Conservation (phyloP, 2,113 vertebrate species). For the Ailuropoda melanoleuca region DNA sequence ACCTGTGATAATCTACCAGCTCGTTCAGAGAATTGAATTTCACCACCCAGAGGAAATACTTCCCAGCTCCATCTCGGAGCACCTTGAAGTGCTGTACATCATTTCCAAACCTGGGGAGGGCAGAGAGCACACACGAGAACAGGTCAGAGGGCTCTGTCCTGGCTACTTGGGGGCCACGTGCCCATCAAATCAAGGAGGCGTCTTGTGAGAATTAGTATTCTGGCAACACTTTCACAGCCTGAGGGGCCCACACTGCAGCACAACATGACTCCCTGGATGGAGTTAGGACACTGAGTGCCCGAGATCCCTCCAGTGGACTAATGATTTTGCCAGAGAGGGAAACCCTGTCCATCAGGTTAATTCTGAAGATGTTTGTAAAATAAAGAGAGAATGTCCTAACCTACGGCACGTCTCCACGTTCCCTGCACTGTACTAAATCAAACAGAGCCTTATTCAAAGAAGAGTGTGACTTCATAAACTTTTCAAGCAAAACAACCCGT, state of each 20-base stretch:
- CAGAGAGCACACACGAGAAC: not conserved
- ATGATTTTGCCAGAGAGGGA: fast-evolving
- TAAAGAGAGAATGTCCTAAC: not conserved
- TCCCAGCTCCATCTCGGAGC: conserved; percentile 97
- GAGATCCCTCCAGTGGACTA: not conserved
- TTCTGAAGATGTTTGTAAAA: not conserved
- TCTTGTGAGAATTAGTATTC: not conserved
- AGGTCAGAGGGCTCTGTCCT: not conserved
- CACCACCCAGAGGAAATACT: conserved; percentile 99
- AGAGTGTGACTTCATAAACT: not conserved
- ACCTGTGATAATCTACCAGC: conserved; percentile 98
- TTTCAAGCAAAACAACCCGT: not conserved
- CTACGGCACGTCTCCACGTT: fast-evolving
- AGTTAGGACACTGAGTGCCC: not conserved
- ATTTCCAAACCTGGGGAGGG: conserved; percentile 92
- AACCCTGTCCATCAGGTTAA: not conserved
- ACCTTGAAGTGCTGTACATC: conserved; percentile 99
- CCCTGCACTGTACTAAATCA: too few species aligned
- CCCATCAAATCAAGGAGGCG: fast-evolving
- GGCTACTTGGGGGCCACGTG: fast-evolving
- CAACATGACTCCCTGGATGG: not conserved
- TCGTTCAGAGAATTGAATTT: conserved; percentile 99
- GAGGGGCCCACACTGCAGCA: not conserved
- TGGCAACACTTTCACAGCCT: not conserved
- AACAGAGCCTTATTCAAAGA: not conserved